Percentiles rank a stretch among this genome's conserved stretches.
phyloP scores from a whole-genome alignment of 2,113 vertebrate species.

The Pterocles gutturalis region DNA sequence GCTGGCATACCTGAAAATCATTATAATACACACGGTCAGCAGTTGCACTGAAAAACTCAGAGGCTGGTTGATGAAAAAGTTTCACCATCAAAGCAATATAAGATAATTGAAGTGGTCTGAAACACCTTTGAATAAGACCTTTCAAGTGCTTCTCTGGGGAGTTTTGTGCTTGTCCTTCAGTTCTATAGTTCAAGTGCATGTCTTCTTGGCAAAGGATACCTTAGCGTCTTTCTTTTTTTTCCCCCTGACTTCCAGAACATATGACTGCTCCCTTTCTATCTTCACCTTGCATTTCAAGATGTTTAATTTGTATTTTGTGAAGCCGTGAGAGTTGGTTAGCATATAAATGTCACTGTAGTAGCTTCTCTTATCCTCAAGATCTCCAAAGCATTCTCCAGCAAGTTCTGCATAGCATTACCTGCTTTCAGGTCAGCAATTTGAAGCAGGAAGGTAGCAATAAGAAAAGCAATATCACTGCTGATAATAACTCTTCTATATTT shows the following conservation, averaged over 20 bases:
- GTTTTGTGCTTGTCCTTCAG: background rate
- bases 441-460: background rate
- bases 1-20: background rate
- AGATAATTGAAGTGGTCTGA: background rate
- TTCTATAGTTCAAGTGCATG: background rate
- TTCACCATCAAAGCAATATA: background rate
- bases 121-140: background rate
- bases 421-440: background rate
- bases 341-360: background rate
- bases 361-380: background rate
- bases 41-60: background rate
- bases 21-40: background rate
- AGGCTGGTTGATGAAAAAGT: background rate
- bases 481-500: background rate
- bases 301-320: background rate
- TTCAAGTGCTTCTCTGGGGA: background rate
- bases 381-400: background rate
- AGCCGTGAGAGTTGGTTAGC: background rate
- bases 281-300: background rate
- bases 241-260: rapidly evolving
- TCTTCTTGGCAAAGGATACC: background rate
- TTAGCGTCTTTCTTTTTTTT: background rate
- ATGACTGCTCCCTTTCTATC: background rate
- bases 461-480: background rate
- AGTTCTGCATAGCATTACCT: background rate